Evolutionary conservation across 2,113 vertebrate species (phyloP).

Genomic region (Aspiorhynchus laticeps): DNA sequence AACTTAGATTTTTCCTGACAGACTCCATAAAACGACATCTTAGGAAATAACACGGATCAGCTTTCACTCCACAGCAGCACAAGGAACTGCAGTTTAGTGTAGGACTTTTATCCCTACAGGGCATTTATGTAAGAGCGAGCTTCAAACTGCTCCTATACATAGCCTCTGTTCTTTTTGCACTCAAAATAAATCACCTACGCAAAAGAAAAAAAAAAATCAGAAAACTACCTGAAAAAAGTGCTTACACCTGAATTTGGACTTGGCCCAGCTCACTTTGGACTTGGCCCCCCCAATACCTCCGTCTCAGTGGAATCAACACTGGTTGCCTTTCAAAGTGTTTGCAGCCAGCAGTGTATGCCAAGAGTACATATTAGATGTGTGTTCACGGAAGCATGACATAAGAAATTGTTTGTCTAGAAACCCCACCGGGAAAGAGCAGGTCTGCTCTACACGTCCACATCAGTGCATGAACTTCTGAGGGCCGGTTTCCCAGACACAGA

Average conservation of each 20-base stretch:
- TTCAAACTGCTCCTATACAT: conserved; percentile 8
- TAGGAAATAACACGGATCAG: neutral
- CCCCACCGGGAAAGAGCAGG: conserved; percentile 20
- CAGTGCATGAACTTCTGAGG: conserved; percentile 35
- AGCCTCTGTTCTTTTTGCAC: neutral
- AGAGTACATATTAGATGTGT: conserved; percentile 49
- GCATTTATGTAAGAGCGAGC: conserved; percentile 35
- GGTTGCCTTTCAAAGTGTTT: conserved; percentile 48
- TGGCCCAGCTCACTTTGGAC: conserved; percentile 21
- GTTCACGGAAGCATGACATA: conserved; percentile 52
- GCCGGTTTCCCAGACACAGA: conserved; percentile 21
- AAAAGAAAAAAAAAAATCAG: conserved; percentile 28
- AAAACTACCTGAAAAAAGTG: conserved; percentile 37
- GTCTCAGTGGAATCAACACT: conserved; percentile 45
- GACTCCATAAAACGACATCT: neutral
- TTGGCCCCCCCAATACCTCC: neutral
- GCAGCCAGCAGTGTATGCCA: conserved; percentile 43
- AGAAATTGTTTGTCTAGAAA: conserved; percentile 54
- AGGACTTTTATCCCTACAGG: conserved; percentile 30
- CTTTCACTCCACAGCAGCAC: neutral
- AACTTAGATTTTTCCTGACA: neutral
- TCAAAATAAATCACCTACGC: conserved; percentile 42
- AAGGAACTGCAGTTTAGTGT: conserved; percentile 28
- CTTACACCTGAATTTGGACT: conserved; percentile 36
- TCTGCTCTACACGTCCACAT: conserved; percentile 26